Conservation (phyloP, 2,797 vertebrate genomes). For the Gallinago nigripennis region DNA sequence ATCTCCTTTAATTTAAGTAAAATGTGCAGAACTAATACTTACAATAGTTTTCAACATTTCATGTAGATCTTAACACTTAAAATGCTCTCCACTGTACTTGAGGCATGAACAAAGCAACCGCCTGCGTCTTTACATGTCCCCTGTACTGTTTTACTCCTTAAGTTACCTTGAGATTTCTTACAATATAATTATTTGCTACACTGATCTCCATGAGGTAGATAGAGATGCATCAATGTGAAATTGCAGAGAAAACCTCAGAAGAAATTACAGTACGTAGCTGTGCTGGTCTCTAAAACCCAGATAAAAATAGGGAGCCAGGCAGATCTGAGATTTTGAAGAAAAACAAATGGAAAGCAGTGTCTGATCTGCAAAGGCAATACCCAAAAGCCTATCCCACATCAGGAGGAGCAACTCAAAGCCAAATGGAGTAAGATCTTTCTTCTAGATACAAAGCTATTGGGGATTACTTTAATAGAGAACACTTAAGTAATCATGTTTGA, state of each 20-base stretch:
- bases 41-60: background rate
- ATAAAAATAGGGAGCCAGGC: background rate
- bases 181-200: background rate
- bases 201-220: background rate
- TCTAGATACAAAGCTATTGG: slow-evolving; percentile 48
- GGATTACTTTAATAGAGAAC: slow-evolving; percentile 72
- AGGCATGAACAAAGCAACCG: background rate
- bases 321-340: background rate
- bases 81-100: background rate
- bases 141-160: background rate
- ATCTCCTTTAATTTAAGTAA: background rate
- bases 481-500: slow-evolving; percentile 78
- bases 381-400: background rate
- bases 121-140: background rate
- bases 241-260: background rate
- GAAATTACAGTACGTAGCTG: background rate
- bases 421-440: slow-evolving; percentile 51
- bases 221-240: background rate
- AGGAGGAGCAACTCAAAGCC: slow-evolving; percentile 41
- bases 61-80: background rate
- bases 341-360: background rate
- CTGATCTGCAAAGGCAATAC: background rate
- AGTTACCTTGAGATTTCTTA: background rate
- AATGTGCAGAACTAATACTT: background rate
- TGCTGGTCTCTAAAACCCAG: background rate